Base-by-base conservation (phyloP, 1,140 invertebrate species). In the Anastatus disparis region DNA sequence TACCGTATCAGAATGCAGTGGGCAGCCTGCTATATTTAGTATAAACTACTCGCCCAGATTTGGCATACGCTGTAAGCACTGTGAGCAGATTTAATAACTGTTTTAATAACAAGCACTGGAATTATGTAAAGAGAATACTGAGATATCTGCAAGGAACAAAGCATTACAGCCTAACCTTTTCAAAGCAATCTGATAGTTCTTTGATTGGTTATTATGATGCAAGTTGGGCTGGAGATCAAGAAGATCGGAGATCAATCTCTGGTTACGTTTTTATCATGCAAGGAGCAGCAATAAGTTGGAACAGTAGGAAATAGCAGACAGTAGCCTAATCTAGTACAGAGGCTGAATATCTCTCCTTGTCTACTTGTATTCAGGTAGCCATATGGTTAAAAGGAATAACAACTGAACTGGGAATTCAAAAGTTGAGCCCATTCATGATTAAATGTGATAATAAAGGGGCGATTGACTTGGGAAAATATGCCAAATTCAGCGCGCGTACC, bases 281-380 rank as follows among this genome's bases (percentile, higher is more conserved):
- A n/a, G n/a, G n/a, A n/a, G n/a, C n/a, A n/a, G n/a, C n/a, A n/a
- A n/a, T n/a, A n/a, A n/a, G n/a, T n/a, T n/a, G n/a, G 63, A 75
- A 3, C 76, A 81, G 52, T 61, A 74, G 77, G 59, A 78, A 77
- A 52, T 83, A 85, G 67, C 61, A 38, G 1, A 80, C 76, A 20
- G 76, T 82, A 8, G 76, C 84, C 12, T 29, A 83, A 9, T 85
- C 81, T 1, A 77, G 74, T 12, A 79, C 78, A 63, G n/a, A n/a
- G n/a, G n/a, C n/a, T n/a, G n/a, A n/a, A n/a, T n/a, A n/a, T n/a
- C n/a, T n/a, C n/a, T n/a, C 77, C 53, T 40, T 68, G 7, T 20
- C 75, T 20, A 73, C 75, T 69, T 81, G 74, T 17, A 35, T 24
- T 15, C 50, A 40, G 22, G 65, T 72, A 48, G 40, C 38, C 12